Percentiles rank a stretch among this genome's conserved stretches.
These are phyloP conservation scores for Drepanosiphum platanoidis DNA, from an alignment of 2,888 invertebrate genomes.

Conservation along the genomic window DNA sequence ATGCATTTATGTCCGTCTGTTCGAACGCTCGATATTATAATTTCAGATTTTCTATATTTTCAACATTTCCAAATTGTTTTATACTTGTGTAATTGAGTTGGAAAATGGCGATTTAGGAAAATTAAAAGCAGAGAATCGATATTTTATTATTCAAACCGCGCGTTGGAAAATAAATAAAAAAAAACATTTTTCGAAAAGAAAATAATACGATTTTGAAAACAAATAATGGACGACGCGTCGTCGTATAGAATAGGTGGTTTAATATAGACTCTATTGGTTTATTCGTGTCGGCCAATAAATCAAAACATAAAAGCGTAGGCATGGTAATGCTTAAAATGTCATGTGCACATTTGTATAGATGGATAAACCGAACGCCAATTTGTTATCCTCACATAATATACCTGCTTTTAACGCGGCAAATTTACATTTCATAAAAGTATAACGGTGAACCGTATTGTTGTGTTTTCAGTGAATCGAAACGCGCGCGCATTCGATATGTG, in stretches of 20 bases:
- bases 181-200: neutral
- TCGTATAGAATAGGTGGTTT: neutral
- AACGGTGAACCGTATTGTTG: neutral
- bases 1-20: too few species aligned
- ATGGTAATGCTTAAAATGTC: constrained; percentile 1
- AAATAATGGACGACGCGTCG: neutral
- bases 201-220: neutral
- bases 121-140: too few species aligned
- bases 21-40: too few species aligned
- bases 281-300: neutral
- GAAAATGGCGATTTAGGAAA: too few species aligned
- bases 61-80: too few species aligned
- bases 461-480: too few species aligned
- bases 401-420: neutral
- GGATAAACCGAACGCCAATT: neutral
- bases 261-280: neutral
- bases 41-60: too few species aligned
- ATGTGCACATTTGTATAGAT: neutral
- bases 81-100: too few species aligned
- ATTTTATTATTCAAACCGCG: too few species aligned
- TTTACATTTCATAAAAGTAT: neutral
- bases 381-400: constrained; percentile 14
- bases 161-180: too few species aligned
- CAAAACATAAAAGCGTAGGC: neutral
- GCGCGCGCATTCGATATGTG: too few species aligned